Conservation (phyloP, 1,140 invertebrate genomes). For the Penaeus indicus region DNA sequence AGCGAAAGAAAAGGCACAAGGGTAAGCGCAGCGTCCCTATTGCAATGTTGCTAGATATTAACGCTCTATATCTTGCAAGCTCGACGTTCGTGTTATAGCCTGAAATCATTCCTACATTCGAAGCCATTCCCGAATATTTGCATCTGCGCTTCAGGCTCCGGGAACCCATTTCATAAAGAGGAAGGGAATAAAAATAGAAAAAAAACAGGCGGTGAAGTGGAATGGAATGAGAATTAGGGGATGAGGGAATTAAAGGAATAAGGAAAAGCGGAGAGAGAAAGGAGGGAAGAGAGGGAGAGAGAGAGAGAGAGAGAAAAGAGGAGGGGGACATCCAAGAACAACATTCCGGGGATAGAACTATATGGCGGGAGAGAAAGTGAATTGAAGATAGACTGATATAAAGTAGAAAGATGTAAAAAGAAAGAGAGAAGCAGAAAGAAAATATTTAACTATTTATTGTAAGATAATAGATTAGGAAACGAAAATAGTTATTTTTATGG, state of each 20-base stretch:
- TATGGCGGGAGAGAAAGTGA: background rate
- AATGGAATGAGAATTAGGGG: background rate
- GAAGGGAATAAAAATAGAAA: background rate
- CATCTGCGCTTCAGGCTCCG: no score
- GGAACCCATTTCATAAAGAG: no score
- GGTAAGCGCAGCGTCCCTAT: no score
- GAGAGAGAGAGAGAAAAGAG: background rate
- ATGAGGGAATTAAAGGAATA: background rate
- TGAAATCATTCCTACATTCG: no score
- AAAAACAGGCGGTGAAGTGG: background rate
- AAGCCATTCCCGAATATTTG: no score
- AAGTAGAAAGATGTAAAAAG: background rate
- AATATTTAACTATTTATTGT: no score
- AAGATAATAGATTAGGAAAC: no score
- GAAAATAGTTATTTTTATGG: no score
- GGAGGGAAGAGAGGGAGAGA: background rate
- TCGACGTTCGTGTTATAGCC: no score
- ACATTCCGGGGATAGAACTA: background rate
- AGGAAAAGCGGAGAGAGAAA: background rate
- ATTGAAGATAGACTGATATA: background rate
- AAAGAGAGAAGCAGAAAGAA: background rate
- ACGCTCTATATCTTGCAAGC: no score
- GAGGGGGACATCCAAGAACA: background rate
- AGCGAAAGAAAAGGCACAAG: no score
- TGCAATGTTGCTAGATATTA: no score